Evolutionary conservation across 2,888 invertebrate species (phyloP), one percentile per base, ranked within the genome.

Genomic region (Cremastobaeus sp.): DNA sequence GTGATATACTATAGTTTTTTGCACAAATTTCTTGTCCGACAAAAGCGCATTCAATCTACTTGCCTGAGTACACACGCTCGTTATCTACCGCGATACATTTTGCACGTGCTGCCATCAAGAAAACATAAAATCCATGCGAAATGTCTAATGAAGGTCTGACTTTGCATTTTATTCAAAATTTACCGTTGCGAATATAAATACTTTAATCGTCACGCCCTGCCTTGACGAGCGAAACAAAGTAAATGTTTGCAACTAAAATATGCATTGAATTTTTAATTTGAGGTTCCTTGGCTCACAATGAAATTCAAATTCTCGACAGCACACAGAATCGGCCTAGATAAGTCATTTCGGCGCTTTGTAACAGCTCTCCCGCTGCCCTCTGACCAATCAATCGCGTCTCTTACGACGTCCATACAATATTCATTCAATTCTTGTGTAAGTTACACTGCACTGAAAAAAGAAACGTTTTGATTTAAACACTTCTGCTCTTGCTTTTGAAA

Each of bases 41-140:
- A 15, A 55, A 54, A 70, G 57, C 54, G 69, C 30, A 62, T 57
- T 64, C 64, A 71, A 71, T 71, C 70, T 57, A 64, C 57, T 71
- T 52, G 70, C 50, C 35, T 57, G 50, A 70, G 47, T 71, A 71
- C 70, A 71, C 64, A 64, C 62, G 62, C 55, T 64, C 62, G 55
- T 70, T 70, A 70, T 64, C 62, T 35, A 30, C 30, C 12, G 55
- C 57, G 35, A 48, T 64, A 62, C 55, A 57, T 64, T 70, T 70
- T 50, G 70, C 62, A 70, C 70, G 70, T 70, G 70, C 55, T 47
- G 11, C 62, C 48, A 50, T 55, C 70, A 64, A 62, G 62, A 57
- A 70, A 64, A 54, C 48, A 47, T 47, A 55, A 47, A 64, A 57
- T 43, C 34, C 59, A 35, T 20, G 47, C 17, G 18, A 37, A 48